These are phyloP conservation scores for Uloborus diversus DNA, from an alignment of 1,140 invertebrate species.

Conservation along the genomic window DNA sequence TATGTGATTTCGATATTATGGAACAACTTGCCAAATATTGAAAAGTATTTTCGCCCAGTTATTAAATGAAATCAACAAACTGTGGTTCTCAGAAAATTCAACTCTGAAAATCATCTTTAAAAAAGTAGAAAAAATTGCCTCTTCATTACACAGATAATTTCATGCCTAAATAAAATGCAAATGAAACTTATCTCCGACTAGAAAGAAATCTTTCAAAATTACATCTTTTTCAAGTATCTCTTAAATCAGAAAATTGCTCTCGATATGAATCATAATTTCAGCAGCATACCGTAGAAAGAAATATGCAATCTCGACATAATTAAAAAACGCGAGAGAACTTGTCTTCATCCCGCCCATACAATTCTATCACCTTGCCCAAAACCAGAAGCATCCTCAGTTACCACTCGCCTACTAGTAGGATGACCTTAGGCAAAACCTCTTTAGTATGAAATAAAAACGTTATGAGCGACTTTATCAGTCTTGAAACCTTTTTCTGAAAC, in stretches of 20 bases:
- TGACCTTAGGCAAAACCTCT: conserved; percentile 25
- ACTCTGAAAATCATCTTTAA: no score
- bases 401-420: conserved; percentile 22
- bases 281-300: not conserved
- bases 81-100: no score
- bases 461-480: conserved; percentile 28
- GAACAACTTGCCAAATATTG: no score
- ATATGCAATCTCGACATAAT: not conserved
- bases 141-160: no score
- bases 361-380: conserved; percentile 25
- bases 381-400: conserved; percentile 40
- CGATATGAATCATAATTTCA: not conserved
- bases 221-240: no score
- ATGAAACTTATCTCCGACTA: no score
- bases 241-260: not conserved
- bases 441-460: conserved; percentile 17
- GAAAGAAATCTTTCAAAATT: no score
- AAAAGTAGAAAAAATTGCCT: no score
- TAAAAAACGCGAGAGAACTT: not conserved
- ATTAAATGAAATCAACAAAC: no score
- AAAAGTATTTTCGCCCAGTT: no score
- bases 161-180: no score
- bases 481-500: not conserved
- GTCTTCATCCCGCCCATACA: conserved; percentile 17
- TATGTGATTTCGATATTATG: no score